Evolutionary conservation across 2,113 vertebrate genomes (phyloP).

Genomic region (Pedionomus torquatus): DNA sequence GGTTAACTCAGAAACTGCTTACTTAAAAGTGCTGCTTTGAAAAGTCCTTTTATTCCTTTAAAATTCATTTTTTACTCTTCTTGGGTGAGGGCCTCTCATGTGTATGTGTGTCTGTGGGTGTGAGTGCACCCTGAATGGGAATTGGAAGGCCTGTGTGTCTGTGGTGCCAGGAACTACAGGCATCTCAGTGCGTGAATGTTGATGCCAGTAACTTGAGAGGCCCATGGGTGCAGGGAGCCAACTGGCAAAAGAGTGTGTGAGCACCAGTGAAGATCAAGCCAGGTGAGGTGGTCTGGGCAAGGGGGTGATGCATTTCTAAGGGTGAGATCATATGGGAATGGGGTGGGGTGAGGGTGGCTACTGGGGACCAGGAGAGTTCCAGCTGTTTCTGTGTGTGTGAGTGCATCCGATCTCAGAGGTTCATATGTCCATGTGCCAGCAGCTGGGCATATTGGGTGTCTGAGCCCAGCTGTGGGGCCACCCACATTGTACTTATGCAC

Average conservation of each 20-base stretch:
- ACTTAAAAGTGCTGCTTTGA: not conserved
- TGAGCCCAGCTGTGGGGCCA: not conserved
- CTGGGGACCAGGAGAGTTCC: not conserved
- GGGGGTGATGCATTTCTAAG: not conserved
- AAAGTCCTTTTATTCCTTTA: not conserved
- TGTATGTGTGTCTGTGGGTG: not conserved
- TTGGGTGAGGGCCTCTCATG: not conserved
- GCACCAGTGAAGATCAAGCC: not conserved
- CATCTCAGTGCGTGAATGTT: fast-evolving
- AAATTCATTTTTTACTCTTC: not conserved
- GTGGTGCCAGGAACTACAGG: not conserved
- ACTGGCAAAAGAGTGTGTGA: not conserved
- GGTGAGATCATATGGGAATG: not conserved
- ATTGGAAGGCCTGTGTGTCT: not conserved
- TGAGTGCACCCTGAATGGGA: not conserved
- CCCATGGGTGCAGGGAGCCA: fast-evolving
- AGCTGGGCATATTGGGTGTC: not conserved
- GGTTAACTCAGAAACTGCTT: not conserved
- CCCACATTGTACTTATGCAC: not conserved
- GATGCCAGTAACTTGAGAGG: not conserved
- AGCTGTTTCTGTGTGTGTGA: fast-evolving
- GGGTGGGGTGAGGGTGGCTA: not conserved
- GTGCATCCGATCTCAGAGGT: not conserved
- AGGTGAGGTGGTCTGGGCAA: not conserved
- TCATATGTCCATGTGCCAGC: not conserved